These are phyloP conservation scores for Chloropsis hardwickii DNA, from an alignment of 2,113 vertebrate species.

Conservation along the genomic window DNA sequence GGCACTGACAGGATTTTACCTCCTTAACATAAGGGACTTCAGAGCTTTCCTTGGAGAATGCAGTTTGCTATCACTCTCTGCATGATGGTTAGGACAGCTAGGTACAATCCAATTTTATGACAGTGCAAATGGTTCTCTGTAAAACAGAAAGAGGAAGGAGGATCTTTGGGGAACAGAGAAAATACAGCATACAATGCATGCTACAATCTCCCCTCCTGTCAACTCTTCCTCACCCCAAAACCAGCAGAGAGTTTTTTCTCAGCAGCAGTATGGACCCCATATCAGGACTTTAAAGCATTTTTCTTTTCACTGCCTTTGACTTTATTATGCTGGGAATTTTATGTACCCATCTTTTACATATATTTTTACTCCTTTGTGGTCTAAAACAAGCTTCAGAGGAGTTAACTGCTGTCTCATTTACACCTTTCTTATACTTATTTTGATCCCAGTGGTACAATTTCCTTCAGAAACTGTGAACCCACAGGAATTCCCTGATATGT, in stretches of 20 bases:
- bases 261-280: neutral
- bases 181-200: accelerated
- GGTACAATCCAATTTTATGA: neutral
- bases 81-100: neutral
- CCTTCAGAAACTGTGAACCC: neutral
- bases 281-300: neutral
- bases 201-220: neutral
- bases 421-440: neutral
- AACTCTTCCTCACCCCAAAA: neutral
- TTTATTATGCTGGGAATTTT: neutral
- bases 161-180: neutral
- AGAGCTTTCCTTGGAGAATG: neutral
- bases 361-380: neutral
- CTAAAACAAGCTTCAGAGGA: neutral
- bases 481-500: neutral
- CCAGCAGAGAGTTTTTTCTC: neutral
- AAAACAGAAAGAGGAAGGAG: neutral
- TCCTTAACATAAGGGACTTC: neutral
- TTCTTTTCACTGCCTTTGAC: neutral
- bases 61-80: neutral
- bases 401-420: neutral
- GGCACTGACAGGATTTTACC: neutral
- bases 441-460: neutral
- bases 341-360: neutral
- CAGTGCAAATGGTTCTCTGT: neutral